Conservation (phyloP, 2,888 invertebrate species). For the Opisthograptis luteolata region DNA sequence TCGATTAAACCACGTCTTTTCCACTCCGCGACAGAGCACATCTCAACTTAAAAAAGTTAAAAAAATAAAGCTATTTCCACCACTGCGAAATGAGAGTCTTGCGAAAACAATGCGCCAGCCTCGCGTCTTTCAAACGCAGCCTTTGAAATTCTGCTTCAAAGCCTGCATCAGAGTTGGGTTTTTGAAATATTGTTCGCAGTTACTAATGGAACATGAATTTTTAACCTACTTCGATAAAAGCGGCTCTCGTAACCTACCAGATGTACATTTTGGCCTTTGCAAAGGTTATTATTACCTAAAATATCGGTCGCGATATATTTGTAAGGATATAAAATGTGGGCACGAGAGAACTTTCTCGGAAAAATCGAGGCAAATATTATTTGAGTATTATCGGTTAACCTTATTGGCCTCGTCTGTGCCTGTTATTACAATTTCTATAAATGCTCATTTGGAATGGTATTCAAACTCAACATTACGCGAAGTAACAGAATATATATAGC, state of each 20-base stretch:
- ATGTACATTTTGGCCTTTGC: constrained; percentile 28
- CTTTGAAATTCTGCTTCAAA: constrained; percentile 58
- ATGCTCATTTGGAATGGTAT: too few relatives aligned
- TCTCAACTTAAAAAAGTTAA: constrained; percentile 46
- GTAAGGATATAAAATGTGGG: too few relatives aligned
- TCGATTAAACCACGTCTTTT: constrained; percentile 7
- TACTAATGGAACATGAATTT: constrained; percentile 55
- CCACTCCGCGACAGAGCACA: constrained; percentile 33
- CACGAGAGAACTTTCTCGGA: too few relatives aligned
- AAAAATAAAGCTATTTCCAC: constrained; percentile 53
- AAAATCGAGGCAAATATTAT: too few relatives aligned
- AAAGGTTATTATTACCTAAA: constrained; percentile 20
- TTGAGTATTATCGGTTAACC: too few relatives aligned
- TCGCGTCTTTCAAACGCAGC: constrained; percentile 53
- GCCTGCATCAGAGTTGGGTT: constrained; percentile 50
- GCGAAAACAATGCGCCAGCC: constrained; percentile 53
- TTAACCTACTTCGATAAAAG: constrained; percentile 49
- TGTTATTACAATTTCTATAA: too few relatives aligned
- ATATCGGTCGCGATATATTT: constrained; percentile 35
- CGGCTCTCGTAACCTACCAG: constrained; percentile 27
- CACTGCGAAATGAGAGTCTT: constrained; percentile 56
- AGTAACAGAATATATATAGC: too few relatives aligned
- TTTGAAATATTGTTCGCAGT: constrained; percentile 56
- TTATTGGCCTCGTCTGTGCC: too few relatives aligned
- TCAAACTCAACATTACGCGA: too few relatives aligned